phyloP scores from a whole-genome alignment of 2,888 invertebrate species.

The Microctonus aethiopoides region DNA sequence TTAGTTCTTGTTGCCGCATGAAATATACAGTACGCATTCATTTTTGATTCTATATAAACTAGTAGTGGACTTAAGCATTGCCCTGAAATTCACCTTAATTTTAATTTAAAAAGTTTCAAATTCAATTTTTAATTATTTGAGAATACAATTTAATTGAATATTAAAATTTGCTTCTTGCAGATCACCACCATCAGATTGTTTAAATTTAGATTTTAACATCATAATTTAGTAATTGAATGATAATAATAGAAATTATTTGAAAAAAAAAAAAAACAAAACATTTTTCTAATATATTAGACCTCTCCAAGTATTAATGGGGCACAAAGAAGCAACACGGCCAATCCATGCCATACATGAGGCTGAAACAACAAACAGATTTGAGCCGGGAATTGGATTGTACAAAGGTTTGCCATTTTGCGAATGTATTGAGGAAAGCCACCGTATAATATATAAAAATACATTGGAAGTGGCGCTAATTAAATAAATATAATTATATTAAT shows the following conservation, averaged over 20 bases:
- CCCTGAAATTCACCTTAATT: too few species aligned
- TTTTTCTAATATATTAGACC: constrained; percentile 44
- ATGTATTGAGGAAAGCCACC: constrained; percentile 37
- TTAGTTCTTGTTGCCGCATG: too few species aligned
- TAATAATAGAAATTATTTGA: constrained; percentile 11
- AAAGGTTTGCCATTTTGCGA: constrained; percentile 40
- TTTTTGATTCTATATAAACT: too few species aligned
- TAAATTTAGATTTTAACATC: constrained; percentile 62
- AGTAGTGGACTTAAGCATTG: too few species aligned
- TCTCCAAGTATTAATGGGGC: constrained; percentile 38
- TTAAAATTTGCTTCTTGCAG: constrained; percentile 53
- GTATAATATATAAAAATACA: constrained; percentile 41
- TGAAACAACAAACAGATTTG: constrained; percentile 41
- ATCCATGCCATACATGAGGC: constrained; percentile 36
- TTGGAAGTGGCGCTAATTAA: constrained; percentile 20
- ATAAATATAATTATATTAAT: neutral
- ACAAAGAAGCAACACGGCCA: constrained; percentile 31
- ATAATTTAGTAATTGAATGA: constrained; percentile 50
- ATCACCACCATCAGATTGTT: constrained; percentile 62
- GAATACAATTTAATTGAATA: too few species aligned
- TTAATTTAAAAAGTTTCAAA: too few species aligned
- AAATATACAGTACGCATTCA: too few species aligned
- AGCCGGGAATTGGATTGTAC: constrained; percentile 19
- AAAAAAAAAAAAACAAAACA: constrained; percentile 26
- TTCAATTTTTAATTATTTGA: too few species aligned